These are phyloP conservation scores for Rotaria sp. DNA, from an alignment of 2,888 invertebrate species.

Conservation along the genomic window DNA sequence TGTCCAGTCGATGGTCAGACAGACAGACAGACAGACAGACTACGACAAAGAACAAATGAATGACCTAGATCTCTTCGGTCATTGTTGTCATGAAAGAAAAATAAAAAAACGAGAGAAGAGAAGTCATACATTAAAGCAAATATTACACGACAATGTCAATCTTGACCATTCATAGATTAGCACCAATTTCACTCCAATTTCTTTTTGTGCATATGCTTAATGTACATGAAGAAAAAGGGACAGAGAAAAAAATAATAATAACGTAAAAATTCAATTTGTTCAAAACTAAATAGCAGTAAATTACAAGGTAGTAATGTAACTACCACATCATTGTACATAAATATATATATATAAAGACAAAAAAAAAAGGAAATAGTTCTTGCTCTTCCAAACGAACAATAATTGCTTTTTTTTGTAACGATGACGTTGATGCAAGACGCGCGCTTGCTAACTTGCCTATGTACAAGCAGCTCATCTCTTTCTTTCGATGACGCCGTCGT, in stretches of 20 bases:
- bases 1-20: neutral
- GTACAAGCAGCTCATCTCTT: neutral
- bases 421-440: neutral
- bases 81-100: neutral
- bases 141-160: neutral
- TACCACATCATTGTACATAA: neutral
- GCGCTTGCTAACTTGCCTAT: neutral
- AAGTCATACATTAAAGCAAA: conserved; percentile 4
- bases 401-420: neutral
- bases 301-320: neutral
- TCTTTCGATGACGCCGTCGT: neutral
- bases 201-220: neutral
- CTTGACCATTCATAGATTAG: neutral
- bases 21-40: neutral
- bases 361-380: neutral
- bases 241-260: neutral
- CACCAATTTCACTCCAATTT: neutral
- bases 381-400: neutral
- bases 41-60: neutral
- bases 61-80: conserved; percentile 7
- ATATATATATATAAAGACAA: neutral
- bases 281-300: neutral
- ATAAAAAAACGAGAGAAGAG: neutral
- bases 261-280: neutral
- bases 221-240: neutral